phyloP scores from a whole-genome alignment of 2,888 invertebrate genomes.

The Cryptophagus acutangulus region DNA sequence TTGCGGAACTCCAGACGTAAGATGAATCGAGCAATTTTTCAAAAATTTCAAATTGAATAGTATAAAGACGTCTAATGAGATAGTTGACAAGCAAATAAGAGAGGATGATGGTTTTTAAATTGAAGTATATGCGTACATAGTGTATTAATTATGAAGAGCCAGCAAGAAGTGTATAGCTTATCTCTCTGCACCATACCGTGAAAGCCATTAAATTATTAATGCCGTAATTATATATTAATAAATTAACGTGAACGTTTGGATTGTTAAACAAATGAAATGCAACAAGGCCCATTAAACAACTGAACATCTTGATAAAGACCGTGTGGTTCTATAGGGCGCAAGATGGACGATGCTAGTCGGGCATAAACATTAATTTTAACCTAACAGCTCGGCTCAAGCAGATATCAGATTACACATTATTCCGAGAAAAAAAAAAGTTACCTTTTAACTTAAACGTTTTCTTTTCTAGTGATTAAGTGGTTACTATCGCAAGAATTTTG shows the following conservation, averaged over 20 bases:
- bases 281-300: constrained; percentile 48
- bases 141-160: no score
- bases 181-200: no score
- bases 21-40: no score
- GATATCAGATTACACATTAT: constrained; percentile 48
- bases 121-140: no score
- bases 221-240: constrained; percentile 20
- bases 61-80: no score
- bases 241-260: constrained; percentile 21
- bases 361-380: constrained; percentile 51
- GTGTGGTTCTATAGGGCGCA: constrained; percentile 39
- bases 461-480: constrained; percentile 44
- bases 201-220: constrained; percentile 10
- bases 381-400: constrained; percentile 43
- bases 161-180: no score
- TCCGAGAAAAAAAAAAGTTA: constrained; percentile 43
- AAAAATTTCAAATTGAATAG: no score
- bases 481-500: constrained; percentile 38
- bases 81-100: no score
- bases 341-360: constrained; percentile 46
- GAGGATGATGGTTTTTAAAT: no score
- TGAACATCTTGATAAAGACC: constrained; percentile 50
- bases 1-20: no score
- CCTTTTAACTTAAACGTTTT: constrained; percentile 41
- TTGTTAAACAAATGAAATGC: constrained; percentile 41